These are phyloP conservation scores for Choreutis nemorana DNA, from an alignment of 2,888 invertebrate genomes.

Conservation along the genomic window DNA sequence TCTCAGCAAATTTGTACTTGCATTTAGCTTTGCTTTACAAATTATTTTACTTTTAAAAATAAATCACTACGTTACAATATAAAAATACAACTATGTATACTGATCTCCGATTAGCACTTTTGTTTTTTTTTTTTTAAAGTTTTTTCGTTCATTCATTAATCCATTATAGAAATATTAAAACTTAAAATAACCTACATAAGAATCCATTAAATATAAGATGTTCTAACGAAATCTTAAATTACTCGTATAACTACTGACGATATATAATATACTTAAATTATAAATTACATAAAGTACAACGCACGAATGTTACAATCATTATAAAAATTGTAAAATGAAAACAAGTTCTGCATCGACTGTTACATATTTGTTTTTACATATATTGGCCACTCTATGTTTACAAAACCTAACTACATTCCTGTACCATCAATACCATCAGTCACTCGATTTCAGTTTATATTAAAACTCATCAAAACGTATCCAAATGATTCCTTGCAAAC, in stretches of 20 bases:
- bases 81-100: slow-evolving; percentile 56
- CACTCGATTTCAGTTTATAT: slow-evolving; percentile 40
- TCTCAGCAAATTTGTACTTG: slow-evolving; percentile 55
- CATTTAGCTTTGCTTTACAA: slow-evolving; percentile 32
- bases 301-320: slow-evolving; percentile 12
- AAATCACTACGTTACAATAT: slow-evolving; percentile 40
- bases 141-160: slow-evolving; percentile 7
- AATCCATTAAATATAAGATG: slow-evolving; percentile 12
- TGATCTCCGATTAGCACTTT: slow-evolving; percentile 46
- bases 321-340: slow-evolving; percentile 1
- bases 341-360: slow-evolving; percentile 21
- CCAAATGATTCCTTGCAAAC: no score
- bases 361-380: slow-evolving; percentile 32
- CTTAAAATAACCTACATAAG: slow-evolving; percentile 25
- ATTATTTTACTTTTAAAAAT: slow-evolving; percentile 35
- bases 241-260: no score
- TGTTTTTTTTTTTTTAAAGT: slow-evolving; percentile 17
- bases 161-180: slow-evolving; percentile 14
- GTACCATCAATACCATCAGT: slow-evolving; percentile 50
- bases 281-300: slow-evolving; percentile 22
- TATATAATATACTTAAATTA: no score
- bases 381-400: slow-evolving; percentile 46
- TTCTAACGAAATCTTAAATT: slow-evolving; percentile 11
- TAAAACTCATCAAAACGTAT: slow-evolving; percentile 31
- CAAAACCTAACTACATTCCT: slow-evolving; percentile 58